Evolutionary conservation across 2,113 vertebrate species (phyloP).

Genomic region (Empidonax traillii): DNA sequence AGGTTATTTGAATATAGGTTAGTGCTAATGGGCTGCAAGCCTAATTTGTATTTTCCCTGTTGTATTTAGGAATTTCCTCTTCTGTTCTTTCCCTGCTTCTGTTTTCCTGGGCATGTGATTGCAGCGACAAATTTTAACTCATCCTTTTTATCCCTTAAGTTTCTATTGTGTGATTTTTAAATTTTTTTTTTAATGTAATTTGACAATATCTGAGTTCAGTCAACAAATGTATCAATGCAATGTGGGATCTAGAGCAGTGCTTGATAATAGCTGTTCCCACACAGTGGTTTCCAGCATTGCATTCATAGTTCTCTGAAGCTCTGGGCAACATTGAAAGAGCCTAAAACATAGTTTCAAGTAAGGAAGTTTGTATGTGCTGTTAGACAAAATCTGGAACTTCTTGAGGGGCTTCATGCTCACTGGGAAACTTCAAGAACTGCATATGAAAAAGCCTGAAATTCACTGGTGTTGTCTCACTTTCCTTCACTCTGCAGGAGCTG

Average conservation of each 20-base stretch:
- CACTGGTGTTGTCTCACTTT: not conserved
- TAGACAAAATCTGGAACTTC: not conserved
- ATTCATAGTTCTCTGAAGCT: not conserved
- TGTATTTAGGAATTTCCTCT: not conserved
- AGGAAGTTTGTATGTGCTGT: not conserved
- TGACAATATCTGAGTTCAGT: not conserved
- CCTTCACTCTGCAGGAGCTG: not conserved
- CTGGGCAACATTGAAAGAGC: not conserved
- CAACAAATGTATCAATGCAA: not conserved
- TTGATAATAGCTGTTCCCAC: not conserved
- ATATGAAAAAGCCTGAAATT: not conserved
- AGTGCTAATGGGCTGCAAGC: not conserved
- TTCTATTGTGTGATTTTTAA: not conserved
- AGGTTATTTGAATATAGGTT: not conserved
- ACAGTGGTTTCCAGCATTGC: not conserved
- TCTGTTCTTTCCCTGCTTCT: not conserved
- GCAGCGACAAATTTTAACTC: not conserved
- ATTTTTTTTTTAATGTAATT: not conserved
- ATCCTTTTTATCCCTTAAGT: not conserved
- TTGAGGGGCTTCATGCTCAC: not conserved
- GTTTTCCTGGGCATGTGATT: not conserved
- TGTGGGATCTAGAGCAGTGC: not conserved
- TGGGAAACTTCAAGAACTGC: not conserved
- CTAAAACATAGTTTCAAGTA: not conserved
- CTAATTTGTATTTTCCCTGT: not conserved